These are phyloP conservation scores for Nebria salina DNA, from an alignment of 2,888 invertebrate genomes.

Conservation along the genomic window DNA sequence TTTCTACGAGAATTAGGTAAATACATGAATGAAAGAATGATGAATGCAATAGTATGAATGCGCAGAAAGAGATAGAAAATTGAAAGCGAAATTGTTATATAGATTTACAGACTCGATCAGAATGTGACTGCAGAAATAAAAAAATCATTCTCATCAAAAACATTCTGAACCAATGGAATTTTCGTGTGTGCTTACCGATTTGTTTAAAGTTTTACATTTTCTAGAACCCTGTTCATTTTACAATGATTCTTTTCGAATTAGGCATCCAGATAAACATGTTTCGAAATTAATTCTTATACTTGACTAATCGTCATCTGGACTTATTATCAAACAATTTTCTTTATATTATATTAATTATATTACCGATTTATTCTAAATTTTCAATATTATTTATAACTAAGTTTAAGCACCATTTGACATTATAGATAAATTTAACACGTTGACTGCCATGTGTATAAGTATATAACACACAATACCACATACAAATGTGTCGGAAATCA, in stretches of 20 bases:
- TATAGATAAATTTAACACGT: slow-evolving; percentile 24
- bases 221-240: slow-evolving; percentile 38
- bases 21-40: no score
- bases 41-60: no score
- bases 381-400: slow-evolving; percentile 37
- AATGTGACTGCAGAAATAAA: not conserved
- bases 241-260: slow-evolving; percentile 35
- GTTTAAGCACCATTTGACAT: slow-evolving; percentile 47
- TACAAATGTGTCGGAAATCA: not conserved
- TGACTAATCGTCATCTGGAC: slow-evolving; percentile 38
- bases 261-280: slow-evolving; percentile 32
- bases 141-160: not conserved
- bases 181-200: not conserved
- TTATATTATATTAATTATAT: slow-evolving; percentile 13
- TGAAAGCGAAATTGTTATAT: not conserved
- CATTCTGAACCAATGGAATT: not conserved
- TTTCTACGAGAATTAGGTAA: no score
- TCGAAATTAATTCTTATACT: slow-evolving; percentile 29
- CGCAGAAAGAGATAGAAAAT: not conserved
- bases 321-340: slow-evolving; percentile 14
- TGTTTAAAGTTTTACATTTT: slow-evolving; percentile 21
- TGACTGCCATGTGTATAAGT: not conserved
- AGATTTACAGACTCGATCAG: not conserved
- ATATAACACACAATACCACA: not conserved
- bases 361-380: slow-evolving; percentile 38